phyloP scores from a whole-genome alignment of 2,797 vertebrate species.

The Rhadinocentrus ornatus region DNA sequence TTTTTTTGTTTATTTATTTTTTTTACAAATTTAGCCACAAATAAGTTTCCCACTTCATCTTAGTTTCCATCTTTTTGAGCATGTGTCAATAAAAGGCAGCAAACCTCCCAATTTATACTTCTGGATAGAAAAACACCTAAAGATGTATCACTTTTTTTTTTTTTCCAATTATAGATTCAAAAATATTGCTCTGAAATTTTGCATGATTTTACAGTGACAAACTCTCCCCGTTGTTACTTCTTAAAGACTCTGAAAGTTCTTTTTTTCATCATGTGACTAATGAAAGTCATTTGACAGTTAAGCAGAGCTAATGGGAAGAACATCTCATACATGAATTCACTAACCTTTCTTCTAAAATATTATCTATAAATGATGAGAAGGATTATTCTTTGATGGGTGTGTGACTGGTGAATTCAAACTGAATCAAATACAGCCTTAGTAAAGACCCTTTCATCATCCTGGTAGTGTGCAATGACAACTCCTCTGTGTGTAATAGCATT shows the following conservation, averaged over 20 bases:
- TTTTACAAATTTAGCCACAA: not conserved
- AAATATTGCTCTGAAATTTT: too few relatives aligned
- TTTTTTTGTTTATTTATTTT: too few relatives aligned
- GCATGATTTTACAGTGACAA: too few relatives aligned
- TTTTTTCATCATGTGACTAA: not conserved
- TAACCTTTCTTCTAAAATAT: not conserved
- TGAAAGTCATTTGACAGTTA: not conserved
- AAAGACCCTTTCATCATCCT: constrained; percentile 21
- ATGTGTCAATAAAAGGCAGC: not conserved
- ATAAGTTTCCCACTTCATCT: not conserved
- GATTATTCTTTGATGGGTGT: constrained; percentile 33
- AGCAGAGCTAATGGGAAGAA: not conserved
- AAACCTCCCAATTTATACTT: too few relatives aligned
- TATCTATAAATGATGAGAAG: constrained; percentile 36
- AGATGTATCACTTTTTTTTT: too few relatives aligned
- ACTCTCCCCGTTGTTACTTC: too few relatives aligned
- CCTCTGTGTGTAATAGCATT: constrained; percentile 29
- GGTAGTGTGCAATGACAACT: constrained; percentile 26
- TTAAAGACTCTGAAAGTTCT: too few relatives aligned
- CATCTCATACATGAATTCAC: not conserved
- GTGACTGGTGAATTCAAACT: constrained; percentile 28
- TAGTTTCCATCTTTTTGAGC: not conserved
- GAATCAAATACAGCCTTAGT: constrained; percentile 21
- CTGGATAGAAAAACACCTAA: too few relatives aligned
- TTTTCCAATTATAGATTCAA: too few relatives aligned